Evolutionary conservation across 2,888 invertebrate species (phyloP).

Genomic region (Prostheceraeus crozeri): DNA sequence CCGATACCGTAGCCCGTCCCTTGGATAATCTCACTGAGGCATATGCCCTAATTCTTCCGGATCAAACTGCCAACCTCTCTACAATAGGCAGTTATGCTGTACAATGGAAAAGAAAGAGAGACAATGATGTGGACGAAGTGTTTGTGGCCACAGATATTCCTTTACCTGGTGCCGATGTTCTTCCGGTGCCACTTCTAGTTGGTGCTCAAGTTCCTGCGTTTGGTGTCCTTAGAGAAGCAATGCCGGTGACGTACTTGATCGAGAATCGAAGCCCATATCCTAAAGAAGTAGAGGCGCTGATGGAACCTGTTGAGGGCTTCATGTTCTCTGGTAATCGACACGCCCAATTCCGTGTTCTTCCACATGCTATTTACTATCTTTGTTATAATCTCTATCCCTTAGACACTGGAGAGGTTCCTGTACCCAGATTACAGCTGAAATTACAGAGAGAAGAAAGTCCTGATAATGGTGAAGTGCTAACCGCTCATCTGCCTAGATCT

Average conservation of each 20-base stretch:
- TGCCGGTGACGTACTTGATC: slow-evolving; percentile 61
- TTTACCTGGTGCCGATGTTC: slow-evolving; percentile 52
- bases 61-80: too few relatives aligned
- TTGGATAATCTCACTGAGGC: too few relatives aligned
- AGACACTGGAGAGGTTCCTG: slow-evolving; percentile 67
- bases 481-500: too few relatives aligned
- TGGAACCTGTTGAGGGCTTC: slow-evolving; percentile 79
- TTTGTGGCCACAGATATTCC: slow-evolving; percentile 48
- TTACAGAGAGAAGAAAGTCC: too few relatives aligned
- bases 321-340: slow-evolving; percentile 80
- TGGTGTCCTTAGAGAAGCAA: slow-evolving; percentile 63
- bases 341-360: slow-evolving; percentile 57
- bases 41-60: too few relatives aligned
- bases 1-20: too few relatives aligned
- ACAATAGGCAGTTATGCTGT: too few relatives aligned
- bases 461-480: too few relatives aligned
- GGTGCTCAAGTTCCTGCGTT: slow-evolving; percentile 63
- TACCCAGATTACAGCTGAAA: slow-evolving; percentile 62
- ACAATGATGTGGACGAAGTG: too few relatives aligned
- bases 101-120: too few relatives aligned
- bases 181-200: slow-evolving; percentile 55
- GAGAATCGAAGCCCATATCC: slow-evolving; percentile 68
- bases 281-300: slow-evolving; percentile 64
- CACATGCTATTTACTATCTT: slow-evolving; percentile 52
- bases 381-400: slow-evolving; percentile 73